These are phyloP conservation scores for Equus przewalskii DNA, from an alignment of 2,113 vertebrate genomes.

Conservation along the genomic window DNA sequence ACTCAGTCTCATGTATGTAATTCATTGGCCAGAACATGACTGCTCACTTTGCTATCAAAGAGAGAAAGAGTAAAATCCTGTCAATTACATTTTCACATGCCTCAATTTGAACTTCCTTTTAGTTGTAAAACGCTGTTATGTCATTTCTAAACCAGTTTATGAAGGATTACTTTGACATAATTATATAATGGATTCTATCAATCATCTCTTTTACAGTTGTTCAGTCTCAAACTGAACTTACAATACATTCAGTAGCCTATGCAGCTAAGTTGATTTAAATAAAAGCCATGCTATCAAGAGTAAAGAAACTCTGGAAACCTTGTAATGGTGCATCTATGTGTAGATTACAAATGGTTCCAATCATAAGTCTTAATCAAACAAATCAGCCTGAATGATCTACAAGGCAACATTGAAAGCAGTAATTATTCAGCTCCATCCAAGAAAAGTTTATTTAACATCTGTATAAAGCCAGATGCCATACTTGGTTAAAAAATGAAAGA, in stretches of 20 bases:
- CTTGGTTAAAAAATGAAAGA: background rate
- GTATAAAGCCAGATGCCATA: background rate
- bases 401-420: background rate
- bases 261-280: constrained; percentile 33
- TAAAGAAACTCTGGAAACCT: background rate
- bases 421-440: constrained; percentile 19
- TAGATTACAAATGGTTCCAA: background rate
- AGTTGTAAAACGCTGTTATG: constrained; percentile 74
- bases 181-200: constrained; percentile 49
- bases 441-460: constrained; percentile 44
- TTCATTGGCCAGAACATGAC: constrained; percentile 69
- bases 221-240: constrained; percentile 31
- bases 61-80: constrained; percentile 69
- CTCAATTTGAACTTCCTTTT: constrained; percentile 73
- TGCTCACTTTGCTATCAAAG: constrained; percentile 66
- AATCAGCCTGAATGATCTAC: background rate
- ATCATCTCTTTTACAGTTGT: constrained; percentile 60
- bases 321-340: background rate
- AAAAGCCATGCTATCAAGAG: constrained; percentile 11
- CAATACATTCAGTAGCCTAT: background rate
- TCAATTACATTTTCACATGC: constrained; percentile 67
- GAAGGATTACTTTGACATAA: constrained; percentile 70
- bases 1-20: constrained; percentile 38
- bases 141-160: constrained; percentile 70
- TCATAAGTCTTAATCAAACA: background rate